These are phyloP conservation scores for Clarias magur DNA, from an alignment of 2,113 vertebrate genomes.

Conservation along the genomic window DNA sequence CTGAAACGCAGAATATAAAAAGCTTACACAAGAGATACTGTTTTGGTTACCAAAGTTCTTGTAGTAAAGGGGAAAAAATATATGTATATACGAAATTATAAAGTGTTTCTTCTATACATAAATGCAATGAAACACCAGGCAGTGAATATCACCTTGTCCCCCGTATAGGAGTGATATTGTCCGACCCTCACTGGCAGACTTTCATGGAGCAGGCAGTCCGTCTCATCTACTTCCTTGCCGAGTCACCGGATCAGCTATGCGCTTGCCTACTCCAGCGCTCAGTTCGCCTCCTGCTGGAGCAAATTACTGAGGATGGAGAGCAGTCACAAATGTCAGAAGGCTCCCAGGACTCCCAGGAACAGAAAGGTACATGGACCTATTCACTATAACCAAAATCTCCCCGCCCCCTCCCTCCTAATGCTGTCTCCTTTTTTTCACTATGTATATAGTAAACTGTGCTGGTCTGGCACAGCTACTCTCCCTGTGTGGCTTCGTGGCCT, in stretches of 20 bases:
- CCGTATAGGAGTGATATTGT: slow-evolving; percentile 69
- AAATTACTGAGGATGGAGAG: slow-evolving; percentile 58
- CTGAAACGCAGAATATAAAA: background rate
- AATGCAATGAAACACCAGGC: background rate
- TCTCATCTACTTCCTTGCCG: slow-evolving; percentile 88
- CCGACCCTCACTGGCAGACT: slow-evolving; percentile 84
- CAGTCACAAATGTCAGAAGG: slow-evolving; percentile 60
- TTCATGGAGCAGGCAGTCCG: slow-evolving; percentile 86
- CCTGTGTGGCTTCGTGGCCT: slow-evolving; percentile 87
- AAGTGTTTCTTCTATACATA: too few relatives aligned
- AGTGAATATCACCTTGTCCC: background rate
- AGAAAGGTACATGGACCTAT: slow-evolving; percentile 61
- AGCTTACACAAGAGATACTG: background rate
- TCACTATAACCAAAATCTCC: background rate
- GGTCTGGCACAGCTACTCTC: slow-evolving; percentile 85
- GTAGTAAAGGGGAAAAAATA: background rate
- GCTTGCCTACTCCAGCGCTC: slow-evolving; percentile 80
- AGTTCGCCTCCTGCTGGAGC: slow-evolving; percentile 68
- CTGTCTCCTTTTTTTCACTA: background rate
- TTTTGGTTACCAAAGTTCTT: background rate
- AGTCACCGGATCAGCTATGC: slow-evolving; percentile 87
- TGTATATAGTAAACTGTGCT: slow-evolving; percentile 71
- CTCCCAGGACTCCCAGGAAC: slow-evolving; percentile 59
- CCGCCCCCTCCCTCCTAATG: background rate
- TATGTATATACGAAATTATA: background rate